Percentiles rank a stretch among this genome's conserved stretches.
These are phyloP conservation scores for Apteryx owenii DNA, from an alignment of 2,113 vertebrate species.

Conservation along the genomic window DNA sequence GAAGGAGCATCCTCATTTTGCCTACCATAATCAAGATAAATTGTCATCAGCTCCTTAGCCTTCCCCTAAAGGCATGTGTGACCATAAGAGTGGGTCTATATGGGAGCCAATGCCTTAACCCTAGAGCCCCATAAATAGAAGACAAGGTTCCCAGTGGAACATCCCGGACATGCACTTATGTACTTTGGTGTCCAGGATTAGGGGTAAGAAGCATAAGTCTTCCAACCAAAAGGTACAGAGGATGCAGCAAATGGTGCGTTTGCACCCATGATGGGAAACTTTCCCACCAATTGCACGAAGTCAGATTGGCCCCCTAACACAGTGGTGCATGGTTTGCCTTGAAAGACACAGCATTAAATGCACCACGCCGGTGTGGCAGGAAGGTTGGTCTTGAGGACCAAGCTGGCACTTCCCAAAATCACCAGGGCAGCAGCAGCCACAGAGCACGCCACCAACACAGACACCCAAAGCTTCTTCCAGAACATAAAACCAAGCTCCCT, in stretches of 20 bases:
- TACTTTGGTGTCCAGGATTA: background rate
- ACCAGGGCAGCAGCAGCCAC: background rate
- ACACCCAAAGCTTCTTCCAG: background rate
- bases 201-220: background rate
- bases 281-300: background rate
- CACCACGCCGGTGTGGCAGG: background rate
- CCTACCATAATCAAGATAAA: background rate
- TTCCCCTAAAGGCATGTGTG: background rate
- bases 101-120: background rate
- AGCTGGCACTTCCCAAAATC: background rate
- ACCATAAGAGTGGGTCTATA: fast-evolving
- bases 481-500: background rate
- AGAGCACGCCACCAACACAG: background rate
- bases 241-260: fast-evolving
- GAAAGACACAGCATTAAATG: background rate
- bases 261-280: fast-evolving
- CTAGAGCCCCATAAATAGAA: background rate
- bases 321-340: background rate
- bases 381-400: background rate
- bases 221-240: background rate
- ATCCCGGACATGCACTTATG: background rate
- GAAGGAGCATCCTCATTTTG: background rate
- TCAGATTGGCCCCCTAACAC: background rate
- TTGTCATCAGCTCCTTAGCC: background rate
- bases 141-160: background rate